phyloP scores from a whole-genome alignment of 2,113 vertebrate species.

The Syngnathus floridae region DNA sequence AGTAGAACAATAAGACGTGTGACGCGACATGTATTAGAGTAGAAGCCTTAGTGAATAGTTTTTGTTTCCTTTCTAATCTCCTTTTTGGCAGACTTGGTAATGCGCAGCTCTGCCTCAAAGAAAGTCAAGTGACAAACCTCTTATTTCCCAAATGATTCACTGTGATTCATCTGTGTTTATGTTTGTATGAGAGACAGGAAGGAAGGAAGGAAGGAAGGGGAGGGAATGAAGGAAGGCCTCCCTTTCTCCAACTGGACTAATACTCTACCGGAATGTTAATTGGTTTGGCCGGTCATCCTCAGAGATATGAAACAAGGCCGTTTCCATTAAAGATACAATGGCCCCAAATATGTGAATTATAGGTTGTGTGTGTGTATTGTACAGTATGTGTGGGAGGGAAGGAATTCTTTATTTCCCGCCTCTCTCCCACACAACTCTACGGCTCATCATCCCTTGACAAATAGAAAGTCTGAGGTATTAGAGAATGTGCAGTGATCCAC shows the following conservation, averaged over 20 bases:
- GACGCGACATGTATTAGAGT: no score
- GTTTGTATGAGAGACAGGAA: slow-evolving; percentile 9
- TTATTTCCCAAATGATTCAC: background rate
- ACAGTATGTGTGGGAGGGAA: background rate
- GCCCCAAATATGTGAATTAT: slow-evolving; percentile 11
- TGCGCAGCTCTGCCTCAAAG: background rate
- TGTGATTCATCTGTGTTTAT: slow-evolving; percentile 6
- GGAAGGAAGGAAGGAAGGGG: background rate
- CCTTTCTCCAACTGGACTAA: slow-evolving; percentile 35
- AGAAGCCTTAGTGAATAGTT: no score
- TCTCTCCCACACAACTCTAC: slow-evolving; percentile 22
- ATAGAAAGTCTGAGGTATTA: slow-evolving; percentile 34
- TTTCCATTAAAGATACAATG: slow-evolving; percentile 53
- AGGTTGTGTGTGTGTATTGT: slow-evolving; percentile 9
- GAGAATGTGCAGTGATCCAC: slow-evolving; percentile 34
- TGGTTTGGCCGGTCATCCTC: slow-evolving; percentile 47
- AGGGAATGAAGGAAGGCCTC: slow-evolving; percentile 26
- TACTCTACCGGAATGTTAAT: slow-evolving; percentile 64
- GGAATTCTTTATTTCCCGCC: slow-evolving; percentile 14
- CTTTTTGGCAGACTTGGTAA: no score
- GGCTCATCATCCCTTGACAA: slow-evolving; percentile 33
- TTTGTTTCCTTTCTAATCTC: no score
- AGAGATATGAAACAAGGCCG: slow-evolving; percentile 52
- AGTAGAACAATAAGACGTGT: no score
- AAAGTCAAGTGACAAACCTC: background rate